Evolutionary conservation across 2,113 vertebrate species (phyloP), one percentile per base, ranked within the genome.

Genomic region (Engystomops pustulosus): DNA sequence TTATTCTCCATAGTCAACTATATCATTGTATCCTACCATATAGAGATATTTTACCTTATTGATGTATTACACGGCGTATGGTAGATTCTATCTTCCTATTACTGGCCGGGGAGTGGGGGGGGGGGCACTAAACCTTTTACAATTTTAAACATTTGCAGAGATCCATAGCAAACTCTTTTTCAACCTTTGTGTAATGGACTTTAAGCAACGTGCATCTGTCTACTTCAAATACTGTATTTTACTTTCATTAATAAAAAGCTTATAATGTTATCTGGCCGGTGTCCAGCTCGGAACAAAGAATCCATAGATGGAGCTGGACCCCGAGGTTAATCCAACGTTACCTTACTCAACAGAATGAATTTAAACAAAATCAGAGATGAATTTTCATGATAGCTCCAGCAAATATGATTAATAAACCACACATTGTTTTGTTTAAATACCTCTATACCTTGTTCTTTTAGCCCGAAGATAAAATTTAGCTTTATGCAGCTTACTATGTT

Each of bases 361-460:
- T 89, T 86, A 87, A 87, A 89, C 88, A 89, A 88, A 88, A 89
- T 89, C 87, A 90, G 88, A 91, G 89, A 89, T 87, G 6, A 87
- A 90, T 91, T 90, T 91, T 84, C 86, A 88, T 88, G 88, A 90
- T 91, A 85, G 78, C 71, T 90, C 89, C 87, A 85, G 87, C 85
- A 91, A 91, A 91, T 90, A 91, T 88, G 87, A 90, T 90, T 91
- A 91, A 90, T 89, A 90, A 86, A 88, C 86, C 41, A 87, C 85
- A 85, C 72, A 82, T 85, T 90, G 90, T 89, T 85, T 82, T 88
- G 58, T 86, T 89, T 87, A 87, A 89, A 85, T 76, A 86, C 84
- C 71, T 88, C 80, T 82, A 83, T 85, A 84, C 51, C 83, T 88
- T 89, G 38, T 87, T 76, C 86, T 78, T 67, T 85, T 88, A 91